phyloP scores from a whole-genome alignment of 1,140 invertebrate genomes.

The Cotesia typhae region DNA sequence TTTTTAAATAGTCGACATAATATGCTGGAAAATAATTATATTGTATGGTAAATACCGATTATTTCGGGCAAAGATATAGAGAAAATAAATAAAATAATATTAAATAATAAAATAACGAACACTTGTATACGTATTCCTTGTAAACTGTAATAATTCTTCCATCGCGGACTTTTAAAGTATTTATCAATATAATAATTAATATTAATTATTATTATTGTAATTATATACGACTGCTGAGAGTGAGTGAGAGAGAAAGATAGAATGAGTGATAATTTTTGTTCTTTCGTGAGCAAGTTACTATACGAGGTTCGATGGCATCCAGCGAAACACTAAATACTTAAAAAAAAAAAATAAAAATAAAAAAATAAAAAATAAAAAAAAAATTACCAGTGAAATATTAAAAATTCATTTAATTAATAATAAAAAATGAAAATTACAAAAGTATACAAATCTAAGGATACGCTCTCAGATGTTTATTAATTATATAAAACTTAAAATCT shows the following conservation, averaged over 20 bases:
- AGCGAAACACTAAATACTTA: neutral
- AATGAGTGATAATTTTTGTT: slow-evolving; percentile 23
- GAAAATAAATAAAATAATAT: slow-evolving; percentile 41
- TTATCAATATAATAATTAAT: slow-evolving; percentile 67
- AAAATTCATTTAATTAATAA: slow-evolving; percentile 4
- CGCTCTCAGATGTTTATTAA: slow-evolving; percentile 15
- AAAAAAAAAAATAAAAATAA: slow-evolving; percentile 12
- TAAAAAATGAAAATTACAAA: neutral
- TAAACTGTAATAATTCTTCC: slow-evolving; percentile 66
- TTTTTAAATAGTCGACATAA: neutral
- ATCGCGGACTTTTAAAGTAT: slow-evolving; percentile 67
- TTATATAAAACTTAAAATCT: too few species aligned
- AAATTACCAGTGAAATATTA: neutral
- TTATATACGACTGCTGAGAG: slow-evolving; percentile 64
- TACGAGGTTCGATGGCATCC: slow-evolving; percentile 30
- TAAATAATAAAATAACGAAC: slow-evolving; percentile 42
- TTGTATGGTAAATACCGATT: slow-evolving; percentile 31
- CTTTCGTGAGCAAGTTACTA: slow-evolving; percentile 44
- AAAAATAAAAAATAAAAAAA: slow-evolving; percentile 23
- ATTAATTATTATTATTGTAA: slow-evolving; percentile 66
- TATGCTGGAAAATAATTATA: slow-evolving; percentile 21
- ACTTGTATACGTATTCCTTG: slow-evolving; percentile 68
- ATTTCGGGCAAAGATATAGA: slow-evolving; percentile 38
- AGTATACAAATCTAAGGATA: neutral
- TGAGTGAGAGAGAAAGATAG: slow-evolving; percentile 44